Percentiles rank a stretch among this genome's conserved stretches.
Conservation (phyloP, 2,113 vertebrate species). For the Atrichornis clamosus region DNA sequence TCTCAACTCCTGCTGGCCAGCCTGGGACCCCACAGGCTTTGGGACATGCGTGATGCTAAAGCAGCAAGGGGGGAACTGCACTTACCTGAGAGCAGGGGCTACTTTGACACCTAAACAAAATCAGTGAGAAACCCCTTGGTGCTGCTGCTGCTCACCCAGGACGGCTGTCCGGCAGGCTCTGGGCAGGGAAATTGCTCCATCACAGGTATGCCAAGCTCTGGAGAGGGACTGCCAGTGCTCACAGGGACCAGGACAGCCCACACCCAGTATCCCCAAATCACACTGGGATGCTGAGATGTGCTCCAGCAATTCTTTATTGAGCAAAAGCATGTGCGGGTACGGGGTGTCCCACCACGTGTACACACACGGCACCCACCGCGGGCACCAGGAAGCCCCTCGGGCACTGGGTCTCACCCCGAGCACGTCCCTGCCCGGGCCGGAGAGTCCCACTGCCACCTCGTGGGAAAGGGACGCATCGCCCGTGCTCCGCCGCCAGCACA, state of each 20-base stretch:
- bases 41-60: fast-evolving
- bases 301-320: constrained; percentile 17
- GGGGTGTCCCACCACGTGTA: neutral
- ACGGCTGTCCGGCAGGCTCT: neutral
- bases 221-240: neutral
- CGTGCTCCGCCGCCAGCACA: neutral
- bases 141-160: neutral
- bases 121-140: neutral
- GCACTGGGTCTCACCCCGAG: neutral
- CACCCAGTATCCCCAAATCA: neutral
- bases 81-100: neutral
- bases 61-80: neutral
- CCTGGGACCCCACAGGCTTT: neutral
- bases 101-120: neutral
- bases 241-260: neutral
- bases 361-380: fast-evolving
- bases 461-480: constrained; percentile 17
- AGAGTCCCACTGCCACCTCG: constrained; percentile 63
- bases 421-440: neutral
- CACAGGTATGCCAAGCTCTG: neutral
- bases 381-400: neutral
- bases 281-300: neutral
- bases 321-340: neutral
- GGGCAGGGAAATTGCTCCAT: neutral
- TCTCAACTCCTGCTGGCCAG: neutral